Percentiles rank a stretch among this genome's conserved stretches.
Conservation (phyloP, 2,797 vertebrate species). For the Sebastolobus altivelis region DNA sequence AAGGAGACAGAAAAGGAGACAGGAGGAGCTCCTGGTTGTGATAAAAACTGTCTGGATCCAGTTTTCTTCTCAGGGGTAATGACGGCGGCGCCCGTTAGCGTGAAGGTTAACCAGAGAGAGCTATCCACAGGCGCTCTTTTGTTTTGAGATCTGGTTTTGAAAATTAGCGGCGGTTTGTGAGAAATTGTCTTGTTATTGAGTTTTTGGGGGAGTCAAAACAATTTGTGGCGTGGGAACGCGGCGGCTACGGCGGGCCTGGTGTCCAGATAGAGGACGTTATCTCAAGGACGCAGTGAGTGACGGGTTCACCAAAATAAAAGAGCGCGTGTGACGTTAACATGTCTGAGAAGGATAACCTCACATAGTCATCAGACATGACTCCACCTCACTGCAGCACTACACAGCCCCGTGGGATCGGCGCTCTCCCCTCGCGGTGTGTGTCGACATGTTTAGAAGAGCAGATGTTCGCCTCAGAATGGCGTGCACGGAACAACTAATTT, state of each 20-base stretch:
- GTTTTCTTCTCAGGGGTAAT: slow-evolving; percentile 43
- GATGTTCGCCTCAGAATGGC: slow-evolving; percentile 17
- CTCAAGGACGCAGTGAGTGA: slow-evolving; percentile 18
- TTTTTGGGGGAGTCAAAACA: slow-evolving; percentile 21
- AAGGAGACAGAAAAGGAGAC: background rate
- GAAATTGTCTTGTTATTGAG: slow-evolving; percentile 47
- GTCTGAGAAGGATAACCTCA: no score
- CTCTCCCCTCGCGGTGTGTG: no score
- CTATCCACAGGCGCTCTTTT: background rate
- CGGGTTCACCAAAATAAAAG: slow-evolving; percentile 17
- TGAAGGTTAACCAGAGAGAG: slow-evolving; percentile 29
- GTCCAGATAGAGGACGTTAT: slow-evolving; percentile 1
- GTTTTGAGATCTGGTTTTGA: slow-evolving; percentile 25
- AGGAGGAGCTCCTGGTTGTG: background rate
- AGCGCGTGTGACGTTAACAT: no score
- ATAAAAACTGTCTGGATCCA: slow-evolving; percentile 12
- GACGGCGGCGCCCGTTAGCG: no score
- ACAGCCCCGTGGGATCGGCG: no score
- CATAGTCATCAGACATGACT: no score
- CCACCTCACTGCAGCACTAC: no score
- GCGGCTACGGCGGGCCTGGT: background rate
- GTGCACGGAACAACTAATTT: slow-evolving; percentile 16
- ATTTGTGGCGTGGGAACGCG: slow-evolving; percentile 15
- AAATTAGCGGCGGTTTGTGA: slow-evolving; percentile 28
- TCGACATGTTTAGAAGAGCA: slow-evolving; percentile 7